These are phyloP conservation scores for Drosophila aff. DNA, from an alignment of 1,140 invertebrate genomes.

Conservation along the genomic window DNA sequence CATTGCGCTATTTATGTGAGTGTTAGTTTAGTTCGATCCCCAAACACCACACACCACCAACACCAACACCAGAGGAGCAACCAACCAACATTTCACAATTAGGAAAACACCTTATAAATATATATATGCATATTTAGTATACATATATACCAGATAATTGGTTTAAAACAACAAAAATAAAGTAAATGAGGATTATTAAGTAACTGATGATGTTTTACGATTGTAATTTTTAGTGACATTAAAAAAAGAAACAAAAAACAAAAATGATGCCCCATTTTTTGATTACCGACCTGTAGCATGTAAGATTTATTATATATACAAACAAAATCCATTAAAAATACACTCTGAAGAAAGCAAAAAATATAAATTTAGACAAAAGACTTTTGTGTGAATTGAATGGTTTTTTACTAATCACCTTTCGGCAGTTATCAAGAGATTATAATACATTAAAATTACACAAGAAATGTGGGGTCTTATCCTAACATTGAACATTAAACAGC, in stretches of 20 bases:
- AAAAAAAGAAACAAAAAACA: constrained; percentile 39
- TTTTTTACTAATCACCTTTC: constrained; percentile 1
- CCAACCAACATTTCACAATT: constrained; percentile 46
- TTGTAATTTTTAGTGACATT: constrained; percentile 55
- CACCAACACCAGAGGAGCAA: constrained; percentile 28
- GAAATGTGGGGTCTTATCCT: background rate
- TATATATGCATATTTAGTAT: constrained; percentile 41
- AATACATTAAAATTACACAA: background rate
- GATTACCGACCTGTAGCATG: constrained; percentile 51
- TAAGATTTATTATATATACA: constrained; percentile 57
- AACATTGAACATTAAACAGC: constrained; percentile 26
- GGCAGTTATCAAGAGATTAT: background rate
- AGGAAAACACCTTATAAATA: constrained; percentile 45
- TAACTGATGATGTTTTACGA: constrained; percentile 57
- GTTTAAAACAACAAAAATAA: constrained; percentile 62
- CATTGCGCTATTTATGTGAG: constrained; percentile 22
- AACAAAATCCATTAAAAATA: constrained; percentile 25
- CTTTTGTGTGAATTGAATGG: constrained; percentile 5
- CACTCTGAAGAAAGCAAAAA: constrained; percentile 57
- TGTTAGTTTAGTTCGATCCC: constrained; percentile 17
- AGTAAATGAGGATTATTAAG: constrained; percentile 43
- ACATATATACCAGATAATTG: constrained; percentile 51
- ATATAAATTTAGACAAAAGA: constrained; percentile 72
- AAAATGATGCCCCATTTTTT: constrained; percentile 54
- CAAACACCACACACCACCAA: background rate